Conservation (phyloP, 2,113 vertebrate genomes). For the Chamaetylas fuelleborni region DNA sequence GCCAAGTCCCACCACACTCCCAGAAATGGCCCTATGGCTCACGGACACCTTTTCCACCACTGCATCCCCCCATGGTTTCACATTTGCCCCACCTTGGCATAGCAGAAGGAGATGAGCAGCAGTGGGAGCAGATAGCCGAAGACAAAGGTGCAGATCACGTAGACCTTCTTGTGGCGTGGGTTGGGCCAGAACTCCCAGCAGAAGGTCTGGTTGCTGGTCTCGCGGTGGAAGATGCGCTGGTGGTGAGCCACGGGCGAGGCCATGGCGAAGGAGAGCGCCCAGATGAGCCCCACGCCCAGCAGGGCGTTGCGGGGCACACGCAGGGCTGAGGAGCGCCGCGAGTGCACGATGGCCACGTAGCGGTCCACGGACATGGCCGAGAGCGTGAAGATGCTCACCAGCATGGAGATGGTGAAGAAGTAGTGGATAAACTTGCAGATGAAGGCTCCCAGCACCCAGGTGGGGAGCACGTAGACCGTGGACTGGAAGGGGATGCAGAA, state of each 20-base stretch:
- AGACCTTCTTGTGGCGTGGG: constrained; percentile 84
- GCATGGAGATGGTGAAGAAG: constrained; percentile 95
- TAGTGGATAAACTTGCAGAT: constrained; percentile 96
- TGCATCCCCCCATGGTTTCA: not conserved
- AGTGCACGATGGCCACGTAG: constrained; percentile 94
- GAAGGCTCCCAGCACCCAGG: constrained; percentile 92
- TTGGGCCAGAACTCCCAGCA: constrained; percentile 94
- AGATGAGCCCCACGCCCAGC: constrained; percentile 87
- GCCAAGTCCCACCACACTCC: not conserved
- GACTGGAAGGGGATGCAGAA: constrained; percentile 97
- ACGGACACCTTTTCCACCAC: accelerated
- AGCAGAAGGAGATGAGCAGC: constrained; percentile 95
- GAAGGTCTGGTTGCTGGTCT: constrained; percentile 82
- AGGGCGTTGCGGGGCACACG: constrained; percentile 84
- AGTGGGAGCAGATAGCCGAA: constrained; percentile 93
- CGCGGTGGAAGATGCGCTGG: constrained; percentile 81
- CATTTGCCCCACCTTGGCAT: constrained; percentile 86
- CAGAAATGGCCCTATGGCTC: not conserved
- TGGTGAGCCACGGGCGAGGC: constrained; percentile 90
- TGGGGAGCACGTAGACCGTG: constrained; percentile 88
- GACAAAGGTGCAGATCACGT: constrained; percentile 90
- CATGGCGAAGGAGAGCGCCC: constrained; percentile 89
- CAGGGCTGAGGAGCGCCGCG: constrained; percentile 87
- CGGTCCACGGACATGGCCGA: constrained; percentile 97
- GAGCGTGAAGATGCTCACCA: constrained; percentile 96